A percentile compares a stretch with the other conserved stretches of the same genome.
phyloP scores from a whole-genome alignment of 2,797 vertebrate species.

The Falco novaeseelandiae region DNA sequence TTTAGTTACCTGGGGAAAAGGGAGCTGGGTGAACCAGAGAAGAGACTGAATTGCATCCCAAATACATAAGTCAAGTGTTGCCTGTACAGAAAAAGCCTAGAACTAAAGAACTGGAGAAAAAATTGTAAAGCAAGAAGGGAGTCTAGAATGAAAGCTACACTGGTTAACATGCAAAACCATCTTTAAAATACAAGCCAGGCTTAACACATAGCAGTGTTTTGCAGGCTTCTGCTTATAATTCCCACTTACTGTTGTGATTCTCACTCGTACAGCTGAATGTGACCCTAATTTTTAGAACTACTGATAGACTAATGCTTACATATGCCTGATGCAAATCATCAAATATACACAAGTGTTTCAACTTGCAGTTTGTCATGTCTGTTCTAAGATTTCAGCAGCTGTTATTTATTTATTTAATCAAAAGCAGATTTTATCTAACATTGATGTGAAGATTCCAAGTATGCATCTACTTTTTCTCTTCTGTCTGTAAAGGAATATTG shows the following conservation, averaged over 20 bases:
- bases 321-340: background rate
- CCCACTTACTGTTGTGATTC: background rate
- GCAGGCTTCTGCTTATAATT: background rate
- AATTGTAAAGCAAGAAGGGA: background rate
- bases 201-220: background rate
- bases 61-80: background rate
- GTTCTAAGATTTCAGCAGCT: slow-evolving; percentile 32
- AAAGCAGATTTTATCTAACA: slow-evolving; percentile 21
- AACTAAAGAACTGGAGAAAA: background rate
- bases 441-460: slow-evolving; percentile 41
- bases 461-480: background rate
- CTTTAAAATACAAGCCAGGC: background rate
- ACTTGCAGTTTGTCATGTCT: background rate
- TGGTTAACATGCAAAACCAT: background rate
- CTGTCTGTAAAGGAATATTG: background rate
- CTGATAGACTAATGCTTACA: background rate
- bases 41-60: background rate
- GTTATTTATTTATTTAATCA: slow-evolving; percentile 48
- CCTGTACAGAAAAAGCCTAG: background rate
- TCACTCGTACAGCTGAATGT: background rate
- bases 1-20: background rate
- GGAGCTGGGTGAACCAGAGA: background rate
- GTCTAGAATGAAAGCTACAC: background rate
- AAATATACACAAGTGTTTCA: background rate
- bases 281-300: background rate